Conservation (phyloP, 2,888 invertebrate species). For the Bellardia bayeri region DNA sequence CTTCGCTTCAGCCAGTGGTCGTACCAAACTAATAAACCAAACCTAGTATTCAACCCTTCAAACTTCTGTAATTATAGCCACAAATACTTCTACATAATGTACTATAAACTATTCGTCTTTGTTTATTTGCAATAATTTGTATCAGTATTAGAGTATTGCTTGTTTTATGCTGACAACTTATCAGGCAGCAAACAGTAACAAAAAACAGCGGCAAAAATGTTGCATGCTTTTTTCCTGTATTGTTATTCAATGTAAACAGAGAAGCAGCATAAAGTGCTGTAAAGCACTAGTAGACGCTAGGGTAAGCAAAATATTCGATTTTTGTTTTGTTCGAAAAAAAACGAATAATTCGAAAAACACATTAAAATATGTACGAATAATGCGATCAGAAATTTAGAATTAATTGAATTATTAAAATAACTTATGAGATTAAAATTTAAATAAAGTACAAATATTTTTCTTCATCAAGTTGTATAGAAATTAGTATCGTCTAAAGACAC, state of each 20-base stretch:
- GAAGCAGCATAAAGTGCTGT: background rate
- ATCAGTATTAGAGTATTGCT: slow-evolving; percentile 28
- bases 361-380: too few species aligned
- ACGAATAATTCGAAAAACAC: too few species aligned
- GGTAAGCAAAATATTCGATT: too few species aligned
- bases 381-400: too few species aligned
- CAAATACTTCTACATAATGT: background rate
- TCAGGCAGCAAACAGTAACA: slow-evolving; percentile 56
- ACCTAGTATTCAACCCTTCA: background rate
- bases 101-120: background rate
- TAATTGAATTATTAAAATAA: too few species aligned
- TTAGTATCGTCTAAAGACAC: too few species aligned
- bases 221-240: slow-evolving; percentile 33
- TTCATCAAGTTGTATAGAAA: too few species aligned
- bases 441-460: too few species aligned
- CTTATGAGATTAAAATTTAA: too few species aligned
- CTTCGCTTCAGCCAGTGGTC: too few species aligned
- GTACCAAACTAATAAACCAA: too few species aligned
- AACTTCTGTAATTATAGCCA: background rate
- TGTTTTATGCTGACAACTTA: slow-evolving; percentile 67
- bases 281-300: slow-evolving; percentile 14
- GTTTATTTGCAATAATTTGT: slow-evolving; percentile 36
- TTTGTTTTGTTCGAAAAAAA: too few species aligned
- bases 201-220: slow-evolving; percentile 44
- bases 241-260: slow-evolving; percentile 16